phyloP scores from a whole-genome alignment of 2,113 vertebrate species.

The Cyprinodon tularosa region DNA sequence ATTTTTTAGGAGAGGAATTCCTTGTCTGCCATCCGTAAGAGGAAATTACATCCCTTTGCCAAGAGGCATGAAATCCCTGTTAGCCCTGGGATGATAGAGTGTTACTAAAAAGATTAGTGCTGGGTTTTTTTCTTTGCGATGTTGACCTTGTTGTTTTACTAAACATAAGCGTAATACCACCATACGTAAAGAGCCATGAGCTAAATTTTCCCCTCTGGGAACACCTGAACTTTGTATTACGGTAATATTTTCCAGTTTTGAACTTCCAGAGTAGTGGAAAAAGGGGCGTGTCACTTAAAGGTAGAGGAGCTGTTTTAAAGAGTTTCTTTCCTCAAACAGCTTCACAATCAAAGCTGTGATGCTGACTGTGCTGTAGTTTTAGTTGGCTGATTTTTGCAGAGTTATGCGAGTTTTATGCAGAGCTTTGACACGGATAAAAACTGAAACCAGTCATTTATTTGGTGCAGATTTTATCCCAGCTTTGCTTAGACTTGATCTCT shows the following conservation, averaged over 20 bases:
- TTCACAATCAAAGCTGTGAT: constrained; percentile 21
- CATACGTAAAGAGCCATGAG: background rate
- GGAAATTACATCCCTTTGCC: constrained; percentile 45
- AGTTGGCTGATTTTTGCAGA: constrained; percentile 15
- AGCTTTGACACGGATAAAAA: background rate
- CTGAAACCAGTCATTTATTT: background rate
- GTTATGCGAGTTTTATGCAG: background rate
- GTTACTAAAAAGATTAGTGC: constrained; percentile 36
- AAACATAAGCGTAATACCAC: constrained; percentile 10
- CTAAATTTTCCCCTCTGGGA: background rate
- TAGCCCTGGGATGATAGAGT: constrained; percentile 46
- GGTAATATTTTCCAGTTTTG: constrained; percentile 45
- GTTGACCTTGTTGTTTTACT: constrained; percentile 24
- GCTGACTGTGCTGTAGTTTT: background rate
- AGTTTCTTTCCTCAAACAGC: constrained; percentile 14
- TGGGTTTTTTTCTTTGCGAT: constrained; percentile 18
- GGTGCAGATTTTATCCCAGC: too few relatives aligned
- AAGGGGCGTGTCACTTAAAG: background rate
- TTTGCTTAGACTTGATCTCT: background rate
- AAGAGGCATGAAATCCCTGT: constrained; percentile 54
- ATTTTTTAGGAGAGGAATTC: constrained; percentile 42
- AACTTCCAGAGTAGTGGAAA: constrained; percentile 4
- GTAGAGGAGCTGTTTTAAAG: constrained; percentile 26
- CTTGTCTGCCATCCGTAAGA: constrained; percentile 47
- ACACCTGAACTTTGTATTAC: background rate